These are phyloP conservation scores for Bombus balteatus DNA, from an alignment of 1,140 invertebrate species.

Conservation along the genomic window DNA sequence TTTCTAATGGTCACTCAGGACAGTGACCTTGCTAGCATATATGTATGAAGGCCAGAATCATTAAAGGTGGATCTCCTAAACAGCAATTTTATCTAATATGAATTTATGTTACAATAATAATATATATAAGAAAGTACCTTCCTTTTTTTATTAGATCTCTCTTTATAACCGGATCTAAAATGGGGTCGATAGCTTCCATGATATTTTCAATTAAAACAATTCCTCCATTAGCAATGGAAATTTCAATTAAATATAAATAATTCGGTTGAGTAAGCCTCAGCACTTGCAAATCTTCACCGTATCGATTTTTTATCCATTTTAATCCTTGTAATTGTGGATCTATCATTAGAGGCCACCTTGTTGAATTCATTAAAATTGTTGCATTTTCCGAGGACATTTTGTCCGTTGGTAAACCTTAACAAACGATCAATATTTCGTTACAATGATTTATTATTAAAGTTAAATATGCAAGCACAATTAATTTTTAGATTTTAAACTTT, in stretches of 20 bases:
- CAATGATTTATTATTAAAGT: too few species aligned
- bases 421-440: background rate
- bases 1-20: too few species aligned
- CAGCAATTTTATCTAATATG: background rate
- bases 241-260: slow-evolving; percentile 93
- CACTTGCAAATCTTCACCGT: slow-evolving; percentile 88
- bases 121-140: slow-evolving; percentile 75
- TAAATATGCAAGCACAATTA: too few species aligned
- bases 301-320: slow-evolving; percentile 97
- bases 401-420: slow-evolving; percentile 90
- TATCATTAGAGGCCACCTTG: slow-evolving; percentile 97
- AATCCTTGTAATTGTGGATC: slow-evolving; percentile 96
- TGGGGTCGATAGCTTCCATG: slow-evolving; percentile 93
- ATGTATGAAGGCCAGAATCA: too few species aligned
- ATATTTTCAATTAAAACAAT: slow-evolving; percentile 94
- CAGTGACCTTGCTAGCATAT: too few species aligned
- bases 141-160: slow-evolving; percentile 94
- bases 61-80: too few species aligned
- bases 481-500: too few species aligned
- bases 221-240: slow-evolving; percentile 89
- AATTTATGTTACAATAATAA: background rate
- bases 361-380: slow-evolving; percentile 93
- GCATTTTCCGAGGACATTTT: slow-evolving; percentile 97
- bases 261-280: slow-evolving; percentile 91
- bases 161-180: slow-evolving; percentile 94